Percentiles rank a stretch among this genome's conserved stretches.
Conservation (phyloP, 2,888 invertebrate species). For the Microchrysa polita region DNA sequence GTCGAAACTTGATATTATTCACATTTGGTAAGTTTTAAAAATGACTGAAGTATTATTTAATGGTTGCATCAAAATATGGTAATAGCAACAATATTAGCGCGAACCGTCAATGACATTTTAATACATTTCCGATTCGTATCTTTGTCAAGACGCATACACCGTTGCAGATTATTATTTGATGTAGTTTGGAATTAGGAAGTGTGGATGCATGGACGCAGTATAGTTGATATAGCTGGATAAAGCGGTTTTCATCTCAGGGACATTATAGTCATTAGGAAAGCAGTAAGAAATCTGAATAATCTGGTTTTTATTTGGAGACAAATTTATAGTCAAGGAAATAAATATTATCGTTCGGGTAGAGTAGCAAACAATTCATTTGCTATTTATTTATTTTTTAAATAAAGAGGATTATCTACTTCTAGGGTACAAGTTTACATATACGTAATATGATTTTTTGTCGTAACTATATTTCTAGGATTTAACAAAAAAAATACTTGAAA, state of each 20-base stretch:
- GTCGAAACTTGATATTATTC: conserved; percentile 20
- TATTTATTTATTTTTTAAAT: too few relatives aligned
- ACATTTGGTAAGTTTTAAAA: conserved; percentile 23
- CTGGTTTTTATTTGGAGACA: too few relatives aligned
- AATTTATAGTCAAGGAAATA: too few relatives aligned
- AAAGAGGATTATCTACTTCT: too few relatives aligned
- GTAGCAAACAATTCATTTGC: too few relatives aligned
- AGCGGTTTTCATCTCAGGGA: conserved; percentile 1
- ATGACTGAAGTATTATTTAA: neutral
- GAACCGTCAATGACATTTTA: conserved; percentile 20
- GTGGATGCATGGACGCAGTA: neutral
- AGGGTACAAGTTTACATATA: too few relatives aligned
- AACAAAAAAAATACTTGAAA: too few relatives aligned
- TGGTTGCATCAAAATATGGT: neutral
- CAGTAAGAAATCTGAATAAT: too few relatives aligned
- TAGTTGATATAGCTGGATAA: neutral
- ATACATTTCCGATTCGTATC: conserved; percentile 20
- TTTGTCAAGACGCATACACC: neutral
- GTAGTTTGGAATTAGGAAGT: neutral
- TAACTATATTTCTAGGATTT: too few relatives aligned
- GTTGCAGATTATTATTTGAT: neutral
- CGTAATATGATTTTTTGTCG: too few relatives aligned
- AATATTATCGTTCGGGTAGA: too few relatives aligned
- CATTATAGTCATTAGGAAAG: neutral
- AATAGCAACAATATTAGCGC: neutral